Conservation (phyloP, 2,888 invertebrate genomes). For the Girardia tigrina region DNA sequence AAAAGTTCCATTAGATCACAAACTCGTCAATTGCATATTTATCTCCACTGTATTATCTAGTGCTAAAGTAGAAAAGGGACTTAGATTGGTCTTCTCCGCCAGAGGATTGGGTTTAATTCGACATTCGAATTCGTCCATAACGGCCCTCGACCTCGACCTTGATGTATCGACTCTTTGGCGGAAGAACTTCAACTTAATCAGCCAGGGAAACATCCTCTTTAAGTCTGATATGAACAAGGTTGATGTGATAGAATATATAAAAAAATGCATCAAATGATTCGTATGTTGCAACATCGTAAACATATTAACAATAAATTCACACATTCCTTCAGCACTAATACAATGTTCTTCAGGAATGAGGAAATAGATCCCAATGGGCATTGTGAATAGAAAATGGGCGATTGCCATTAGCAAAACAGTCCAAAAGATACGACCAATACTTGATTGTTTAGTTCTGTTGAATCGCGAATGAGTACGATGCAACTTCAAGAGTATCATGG, state of each 20-base stretch:
- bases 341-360: conserved; percentile 30
- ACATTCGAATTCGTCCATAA: conserved; percentile 9
- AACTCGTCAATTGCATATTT: conserved; percentile 14
- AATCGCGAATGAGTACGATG: conserved; percentile 13
- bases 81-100: neutral
- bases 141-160: neutral
- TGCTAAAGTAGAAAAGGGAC: neutral
- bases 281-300: conserved; percentile 34
- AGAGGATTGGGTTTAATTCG: neutral
- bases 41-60: neutral
- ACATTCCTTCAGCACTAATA: conserved; percentile 21
- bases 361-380: conserved; percentile 35
- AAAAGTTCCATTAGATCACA: too few relatives aligned
- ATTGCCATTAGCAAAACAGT: conserved; percentile 36
- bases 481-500: conserved; percentile 28
- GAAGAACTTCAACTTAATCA: neutral
- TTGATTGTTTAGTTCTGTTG: conserved; percentile 5
- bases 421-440: conserved; percentile 21
- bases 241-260: conserved; percentile 36
- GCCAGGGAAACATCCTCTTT: neutral
- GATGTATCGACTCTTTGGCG: conserved; percentile 9
- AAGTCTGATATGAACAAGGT: conserved; percentile 34
- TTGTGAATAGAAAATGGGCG: conserved; percentile 35
- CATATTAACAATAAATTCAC: conserved; percentile 27
- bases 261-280: conserved; percentile 36